Percentiles rank a stretch among this genome's conserved stretches.
phyloP scores from a whole-genome alignment of 2,888 invertebrate species.

The Tanaodytes sp. region DNA sequence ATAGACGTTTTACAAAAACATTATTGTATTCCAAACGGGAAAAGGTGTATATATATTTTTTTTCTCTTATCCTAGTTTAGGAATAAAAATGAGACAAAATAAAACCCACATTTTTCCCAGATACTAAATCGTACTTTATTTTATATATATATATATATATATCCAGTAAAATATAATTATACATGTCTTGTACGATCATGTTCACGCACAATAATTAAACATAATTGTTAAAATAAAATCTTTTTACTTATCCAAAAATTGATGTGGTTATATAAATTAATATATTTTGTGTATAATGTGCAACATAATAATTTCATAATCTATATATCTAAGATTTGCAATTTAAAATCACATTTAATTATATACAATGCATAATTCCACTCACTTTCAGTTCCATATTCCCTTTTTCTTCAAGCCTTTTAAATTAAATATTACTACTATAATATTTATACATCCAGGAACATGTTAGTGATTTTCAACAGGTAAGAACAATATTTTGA shows the following conservation, averaged over 20 bases:
- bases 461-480: slow-evolving; percentile 15
- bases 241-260: slow-evolving; percentile 7
- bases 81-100: no score
- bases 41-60: no score
- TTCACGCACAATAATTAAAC: slow-evolving; percentile 1
- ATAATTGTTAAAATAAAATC: slow-evolving; percentile 10
- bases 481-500: slow-evolving; percentile 8
- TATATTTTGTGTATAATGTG: slow-evolving; percentile 21
- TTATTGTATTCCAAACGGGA: no score
- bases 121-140: slow-evolving; percentile 20
- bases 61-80: no score
- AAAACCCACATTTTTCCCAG: no score
- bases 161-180: slow-evolving; percentile 27
- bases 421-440: slow-evolving; percentile 45
- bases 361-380: slow-evolving; percentile 23
- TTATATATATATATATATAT: slow-evolving; percentile 3
- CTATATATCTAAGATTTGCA: slow-evolving; percentile 9
- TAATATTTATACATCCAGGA: slow-evolving; percentile 43
- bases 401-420: slow-evolving; percentile 1
- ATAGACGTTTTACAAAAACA: no score
- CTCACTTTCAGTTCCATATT: slow-evolving; percentile 9
- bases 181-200: slow-evolving; percentile 7
- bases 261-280: slow-evolving; percentile 18
- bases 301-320: slow-evolving; percentile 12
- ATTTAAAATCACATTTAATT: slow-evolving; percentile 27